phyloP scores from a whole-genome alignment of 2,888 invertebrate species.

The Drosophila imparisetae region DNA sequence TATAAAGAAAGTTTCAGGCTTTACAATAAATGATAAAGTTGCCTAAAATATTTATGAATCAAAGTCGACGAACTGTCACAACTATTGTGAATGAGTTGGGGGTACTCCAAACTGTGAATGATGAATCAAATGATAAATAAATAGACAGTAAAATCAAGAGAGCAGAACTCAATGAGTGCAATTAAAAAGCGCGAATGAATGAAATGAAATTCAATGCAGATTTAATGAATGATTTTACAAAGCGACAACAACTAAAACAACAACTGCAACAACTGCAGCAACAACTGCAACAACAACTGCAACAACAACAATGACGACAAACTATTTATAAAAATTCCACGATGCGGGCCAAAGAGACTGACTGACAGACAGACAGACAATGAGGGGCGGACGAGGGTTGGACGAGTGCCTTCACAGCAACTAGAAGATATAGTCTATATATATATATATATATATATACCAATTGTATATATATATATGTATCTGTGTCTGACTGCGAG shows the following conservation, averaged over 20 bases:
- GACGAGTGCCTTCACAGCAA: conserved; percentile 17
- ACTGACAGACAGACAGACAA: conserved; percentile 14
- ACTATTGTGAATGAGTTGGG: conserved; percentile 25
- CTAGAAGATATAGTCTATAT: neutral
- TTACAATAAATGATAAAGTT: neutral
- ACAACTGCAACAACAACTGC: conserved; percentile 42
- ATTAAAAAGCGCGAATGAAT: conserved; percentile 68
- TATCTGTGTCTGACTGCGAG: conserved; percentile 21
- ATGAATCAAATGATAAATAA: conserved; percentile 15
- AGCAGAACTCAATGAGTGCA: conserved; percentile 51
- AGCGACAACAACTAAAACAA: conserved; percentile 49
- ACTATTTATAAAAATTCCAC: conserved; percentile 61
- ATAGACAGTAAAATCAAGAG: conserved; percentile 20
- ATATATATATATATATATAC: neutral
- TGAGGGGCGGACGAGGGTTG: conserved; percentile 30
- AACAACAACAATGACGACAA: conserved; percentile 59
- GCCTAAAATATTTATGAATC: neutral
- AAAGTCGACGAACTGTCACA: neutral
- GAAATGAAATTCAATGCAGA: conserved; percentile 74
- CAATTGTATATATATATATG: neutral
- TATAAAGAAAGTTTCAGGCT: neutral
- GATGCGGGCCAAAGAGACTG: conserved; percentile 4
- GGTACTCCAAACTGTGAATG: conserved; percentile 16
- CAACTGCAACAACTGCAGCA: conserved; percentile 53
- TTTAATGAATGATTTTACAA: conserved; percentile 71